phyloP scores from a whole-genome alignment of 2,797 vertebrate genomes.

The Coranthus polyacanthus region DNA sequence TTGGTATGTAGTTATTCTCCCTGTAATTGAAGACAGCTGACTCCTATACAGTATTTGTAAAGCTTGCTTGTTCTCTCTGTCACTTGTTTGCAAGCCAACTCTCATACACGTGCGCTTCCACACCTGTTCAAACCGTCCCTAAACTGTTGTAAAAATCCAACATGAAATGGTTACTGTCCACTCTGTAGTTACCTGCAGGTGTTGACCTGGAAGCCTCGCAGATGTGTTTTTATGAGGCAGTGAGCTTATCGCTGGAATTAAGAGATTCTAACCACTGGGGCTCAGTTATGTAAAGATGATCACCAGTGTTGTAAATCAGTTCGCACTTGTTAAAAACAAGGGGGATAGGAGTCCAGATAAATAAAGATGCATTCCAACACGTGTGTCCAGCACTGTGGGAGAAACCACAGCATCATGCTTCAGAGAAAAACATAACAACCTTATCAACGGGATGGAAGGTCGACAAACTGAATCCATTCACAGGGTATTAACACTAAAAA shows the following conservation, averaged over 20 bases:
- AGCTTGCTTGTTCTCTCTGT: neutral
- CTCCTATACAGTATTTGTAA: neutral
- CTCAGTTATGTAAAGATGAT: constrained; percentile 22
- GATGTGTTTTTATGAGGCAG: constrained; percentile 53
- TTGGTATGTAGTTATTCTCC: neutral
- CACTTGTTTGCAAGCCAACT: neutral
- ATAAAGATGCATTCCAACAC: constrained; percentile 45
- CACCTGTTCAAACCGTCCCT: constrained; percentile 45
- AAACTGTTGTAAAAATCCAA: constrained; percentile 43
- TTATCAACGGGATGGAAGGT: constrained; percentile 55
- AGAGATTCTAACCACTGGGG: neutral
- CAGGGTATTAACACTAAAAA: constrained; percentile 27
- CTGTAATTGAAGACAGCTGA: neutral
- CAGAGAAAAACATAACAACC: constrained; percentile 39
- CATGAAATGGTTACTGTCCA: constrained; percentile 38
- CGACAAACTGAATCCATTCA: constrained; percentile 41
- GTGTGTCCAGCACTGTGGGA: neutral
- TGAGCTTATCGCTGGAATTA: constrained; percentile 4
- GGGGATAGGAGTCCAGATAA: constrained; percentile 8
- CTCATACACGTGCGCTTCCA: constrained; percentile 4
- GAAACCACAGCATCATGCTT: constrained; percentile 33
- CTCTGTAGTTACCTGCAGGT: constrained; percentile 50
- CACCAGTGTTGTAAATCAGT: constrained; percentile 17
- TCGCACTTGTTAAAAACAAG: constrained; percentile 30
- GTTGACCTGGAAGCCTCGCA: constrained; percentile 50